Evolutionary conservation across 2,113 vertebrate species (phyloP).

Genomic region (Muscicapa adusta): DNA sequence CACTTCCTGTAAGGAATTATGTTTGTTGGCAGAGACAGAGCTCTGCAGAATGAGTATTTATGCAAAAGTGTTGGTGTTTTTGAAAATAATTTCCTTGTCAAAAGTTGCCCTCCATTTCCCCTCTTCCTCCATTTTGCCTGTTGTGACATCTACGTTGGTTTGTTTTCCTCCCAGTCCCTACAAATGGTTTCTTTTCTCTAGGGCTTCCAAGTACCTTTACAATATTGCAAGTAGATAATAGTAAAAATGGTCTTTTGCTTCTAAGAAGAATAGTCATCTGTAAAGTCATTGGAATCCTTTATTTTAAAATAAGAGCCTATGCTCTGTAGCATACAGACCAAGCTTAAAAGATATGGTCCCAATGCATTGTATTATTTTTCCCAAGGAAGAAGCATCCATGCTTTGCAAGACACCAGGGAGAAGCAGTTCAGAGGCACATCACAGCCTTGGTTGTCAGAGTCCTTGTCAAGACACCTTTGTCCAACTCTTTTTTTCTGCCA

Average conservation of each 20-base stretch:
- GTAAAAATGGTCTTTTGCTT: background rate
- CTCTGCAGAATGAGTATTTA: background rate
- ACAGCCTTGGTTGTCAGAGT: background rate
- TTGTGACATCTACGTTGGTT: background rate
- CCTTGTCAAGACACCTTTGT: conserved; percentile 1
- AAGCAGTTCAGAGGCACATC: background rate
- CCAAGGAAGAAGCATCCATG: background rate
- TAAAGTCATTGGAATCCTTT: background rate
- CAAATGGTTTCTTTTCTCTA: background rate
- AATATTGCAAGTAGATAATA: background rate
- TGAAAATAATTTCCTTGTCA: background rate
- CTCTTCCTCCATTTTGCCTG: background rate
- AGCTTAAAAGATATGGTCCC: background rate
- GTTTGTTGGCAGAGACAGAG: background rate
- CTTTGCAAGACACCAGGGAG: background rate
- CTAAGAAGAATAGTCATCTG: background rate
- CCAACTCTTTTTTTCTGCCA: background rate
- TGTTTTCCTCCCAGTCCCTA: background rate
- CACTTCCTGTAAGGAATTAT: background rate
- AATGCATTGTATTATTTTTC: background rate
- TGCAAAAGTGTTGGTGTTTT: background rate
- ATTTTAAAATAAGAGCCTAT: background rate
- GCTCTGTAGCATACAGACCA: background rate
- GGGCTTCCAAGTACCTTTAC: background rate
- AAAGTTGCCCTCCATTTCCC: background rate